phyloP scores from a whole-genome alignment of 2,888 invertebrate species.

The Hylaea fasciaria region DNA sequence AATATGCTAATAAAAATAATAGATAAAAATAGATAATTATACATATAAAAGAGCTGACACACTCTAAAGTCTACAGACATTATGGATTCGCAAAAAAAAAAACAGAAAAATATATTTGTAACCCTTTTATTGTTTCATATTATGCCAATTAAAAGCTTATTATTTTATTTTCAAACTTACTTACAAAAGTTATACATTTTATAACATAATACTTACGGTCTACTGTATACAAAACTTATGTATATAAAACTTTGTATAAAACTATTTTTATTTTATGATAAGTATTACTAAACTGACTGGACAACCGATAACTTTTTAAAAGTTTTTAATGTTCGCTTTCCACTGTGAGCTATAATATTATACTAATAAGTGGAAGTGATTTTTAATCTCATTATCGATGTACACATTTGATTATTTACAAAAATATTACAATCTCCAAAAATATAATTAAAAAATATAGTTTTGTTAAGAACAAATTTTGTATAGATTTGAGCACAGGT shows the following conservation, averaged over 20 bases:
- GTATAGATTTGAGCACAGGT: conserved; percentile 9
- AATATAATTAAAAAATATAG: not conserved
- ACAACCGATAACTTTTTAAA: conserved; percentile 40
- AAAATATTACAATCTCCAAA: not conserved
- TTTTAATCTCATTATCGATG: conserved; percentile 21
- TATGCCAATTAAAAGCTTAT: conserved; percentile 40
- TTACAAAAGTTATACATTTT: conserved; percentile 32
- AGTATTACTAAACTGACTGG: conserved; percentile 72
- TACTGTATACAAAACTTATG: conserved; percentile 41
- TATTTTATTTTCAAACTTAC: conserved; percentile 42
- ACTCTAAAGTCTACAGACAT: no score
- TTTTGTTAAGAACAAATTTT: not conserved
- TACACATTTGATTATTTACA: conserved; percentile 13
- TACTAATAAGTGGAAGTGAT: conserved; percentile 17
- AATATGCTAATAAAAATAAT: no score
- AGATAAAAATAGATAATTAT: no score
- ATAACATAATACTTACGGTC: conserved; percentile 46
- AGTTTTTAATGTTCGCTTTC: conserved; percentile 50
- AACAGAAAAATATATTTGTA: conserved; percentile 22
- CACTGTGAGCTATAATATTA: conserved; percentile 61
- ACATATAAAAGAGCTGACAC: no score
- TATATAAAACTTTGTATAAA: conserved; percentile 41
- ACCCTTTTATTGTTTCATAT: conserved; percentile 51
- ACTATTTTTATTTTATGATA: conserved; percentile 52
- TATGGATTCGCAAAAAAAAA: conserved; percentile 8